Base-by-base conservation (phyloP, 1,140 invertebrate genomes). In the Aplysia californica region DNA sequence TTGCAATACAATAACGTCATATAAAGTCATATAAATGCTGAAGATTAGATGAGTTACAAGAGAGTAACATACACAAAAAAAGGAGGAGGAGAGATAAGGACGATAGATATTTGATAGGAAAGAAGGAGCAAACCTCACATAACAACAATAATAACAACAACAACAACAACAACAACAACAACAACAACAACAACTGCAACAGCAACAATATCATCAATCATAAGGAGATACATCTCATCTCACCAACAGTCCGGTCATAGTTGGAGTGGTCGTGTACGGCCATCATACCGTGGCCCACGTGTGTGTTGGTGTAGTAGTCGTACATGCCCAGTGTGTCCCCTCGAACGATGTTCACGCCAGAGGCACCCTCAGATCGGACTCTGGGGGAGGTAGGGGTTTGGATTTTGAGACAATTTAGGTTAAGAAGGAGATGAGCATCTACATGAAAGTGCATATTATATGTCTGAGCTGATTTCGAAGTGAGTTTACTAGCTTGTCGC, bases 231-330 rank as follows among this genome's bases (percentile, higher is more conserved):
- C 44, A 50, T 50, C 10, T 50, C n/a, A 50, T 50, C n/a, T 50
- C 44, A 15, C 85, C 85, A 26, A 85, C 69, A 0, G 84, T 83
- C 18, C 82, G 55, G 35, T 82, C 73, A 61, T 85, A 80, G 76
- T 86, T 80, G 3, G 72, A 44, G 59, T 83, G 82, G 29, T 82
- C 80, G 39, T 83, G 82, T 1, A 82, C 75, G 10, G 80, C 74
- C 29, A 50, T 44, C 20, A 78, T 65, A 1, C 55, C 39, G 2
- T 64, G 38, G 23, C 50, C 44, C 5, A 73, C 64, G 36, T 68
- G 75, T 20, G 79, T 71, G 29, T 74, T 15, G 0, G 36, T 23
- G n/a, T 44, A 76, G 50, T 79, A 83, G 3, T 26, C 38, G 64
- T 29, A 33, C 4, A 18, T 66, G 4, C 64, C 64, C 4, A 18